Evolutionary conservation across 2,888 invertebrate species (phyloP), one percentile per base, ranked within the genome.

Genomic region (Eueremaeus valkanovi): DNA sequence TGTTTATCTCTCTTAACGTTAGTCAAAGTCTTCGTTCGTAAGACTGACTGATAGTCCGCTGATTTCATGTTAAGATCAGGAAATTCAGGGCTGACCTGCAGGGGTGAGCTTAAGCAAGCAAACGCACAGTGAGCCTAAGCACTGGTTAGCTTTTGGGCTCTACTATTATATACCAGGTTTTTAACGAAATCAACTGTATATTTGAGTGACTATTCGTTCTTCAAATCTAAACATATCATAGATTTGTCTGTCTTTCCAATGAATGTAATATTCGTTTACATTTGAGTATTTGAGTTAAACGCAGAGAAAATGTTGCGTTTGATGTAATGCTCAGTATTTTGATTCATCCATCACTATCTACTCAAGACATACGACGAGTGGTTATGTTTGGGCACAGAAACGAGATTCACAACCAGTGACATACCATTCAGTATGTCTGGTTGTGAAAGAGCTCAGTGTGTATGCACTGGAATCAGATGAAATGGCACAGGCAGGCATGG

Each of bases 61-160:
- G 58, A 58, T 58, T 24, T 29, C 58, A 58, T 58, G 58, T 58
- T 58, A 58, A 58, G 58, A 58, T 58, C 58, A 58, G 24, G 21
- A 58, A 58, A 58, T 58, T 58, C 58, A 24, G 5, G 58, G 58
- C 27, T 24, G 27, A 58, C 58, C 58, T 58, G 58, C 21, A 24
- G 58, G 58, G 27, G 58, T 58, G 27, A 24, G 58, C 27, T 58
- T 24, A 58, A 58, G 58, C 11, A n/a, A n/a, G n/a, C n/a, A n/a
- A n/a, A n/a, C n/a, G n/a, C n/a, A n/a, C n/a, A n/a, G n/a, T n/a
- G n/a, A n/a, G n/a, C n/a, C n/a, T n/a, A n/a, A n/a, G 16, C 11
- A 45, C 45, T 45, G 45, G 18, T n/a, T n/a, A n/a, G n/a, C n/a
- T n/a, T n/a, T n/a, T n/a, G n/a, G n/a, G n/a, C n/a, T n/a, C n/a